Evolutionary conservation across 1,140 invertebrate genomes (phyloP), one percentile per base, ranked within the genome.

Genomic region (Drosophila yakuba): DNA sequence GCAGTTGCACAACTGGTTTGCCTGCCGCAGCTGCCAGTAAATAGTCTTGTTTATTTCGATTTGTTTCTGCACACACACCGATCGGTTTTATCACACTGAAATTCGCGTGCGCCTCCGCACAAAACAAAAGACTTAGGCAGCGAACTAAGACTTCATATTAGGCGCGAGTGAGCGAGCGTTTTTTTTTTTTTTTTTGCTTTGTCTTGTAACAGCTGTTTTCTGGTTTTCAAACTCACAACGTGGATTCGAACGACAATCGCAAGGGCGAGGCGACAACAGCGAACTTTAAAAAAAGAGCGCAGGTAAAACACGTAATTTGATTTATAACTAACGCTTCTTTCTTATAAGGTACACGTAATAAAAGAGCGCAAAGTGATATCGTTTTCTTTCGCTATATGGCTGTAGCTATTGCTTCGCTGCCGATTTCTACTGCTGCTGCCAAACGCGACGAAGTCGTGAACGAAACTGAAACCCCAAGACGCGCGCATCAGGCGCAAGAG

Each of bases 1-100:
- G 67, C 86, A 82, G 72, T 88, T 83, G 79, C 84, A 83, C 84
- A 89, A 89, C 84, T 71, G 84, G 84, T 89, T 89, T 83, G 14
- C 51, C 64, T 63, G 41, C 25, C 41, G 32, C 23, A 12, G 56
- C 23, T 61, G 55, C 35, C 71, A 63, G 69, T 84, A 78, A 85
- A 85, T 63, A 67, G 72, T 80, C 84, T 82, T 71, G 73, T 80
- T 89, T 80, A 62, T 66, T 54, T 45, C 66, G 75, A 57, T 78
- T 55, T 56, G 45, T 54, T 64, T 51, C 74, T 63, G 72, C 75
- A 78, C 63, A 56, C 47, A 56, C 50, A n/a, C 23, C 48, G 35
- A 25, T 41, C 58, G 38, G 72, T 63, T 78, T 78, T 55, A 57
- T 74, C 72, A 43, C 74, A 57, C 61, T 61, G 69, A 76, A 74